Base-by-base conservation (phyloP, 2,113 vertebrate genomes). In the Myrmecobius fasciatus region DNA sequence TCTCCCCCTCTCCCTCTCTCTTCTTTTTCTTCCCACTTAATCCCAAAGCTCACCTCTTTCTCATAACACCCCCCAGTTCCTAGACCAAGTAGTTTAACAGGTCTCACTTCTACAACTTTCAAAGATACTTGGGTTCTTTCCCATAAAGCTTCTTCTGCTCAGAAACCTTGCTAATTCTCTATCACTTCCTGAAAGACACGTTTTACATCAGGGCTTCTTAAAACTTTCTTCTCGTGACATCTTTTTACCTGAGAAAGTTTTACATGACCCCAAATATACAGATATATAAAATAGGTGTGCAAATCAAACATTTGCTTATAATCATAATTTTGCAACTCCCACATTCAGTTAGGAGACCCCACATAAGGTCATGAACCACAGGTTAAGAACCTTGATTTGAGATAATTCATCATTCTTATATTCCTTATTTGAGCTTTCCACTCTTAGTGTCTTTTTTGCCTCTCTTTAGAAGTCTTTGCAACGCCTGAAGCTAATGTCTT, bases 331-430 rank as follows among this genome's bases (percentile, higher is more conserved):
- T 51, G 49, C 6, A 51, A 51, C 49, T 10, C 49, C 49, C 49
- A 51, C 49, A 51, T 51, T 51, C 49, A 51, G 49, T 51, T 51
- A 51, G 9, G 49, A 51, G 49, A 51, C 49, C 49, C 9, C 49
- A 51, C 49, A 51, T 51, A 51, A 51, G 49, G 49, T 51, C 49
- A 51, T 51, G 49, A 51, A 51, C 49, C 49, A 51, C 49, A 51
- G 49, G 49, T 51, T 51, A 51, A 51, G 49, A 10, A 51, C 49
- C 49, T 51, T 8, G 49, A 51, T 51, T 51, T 51, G 9, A 91
- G 95, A 94, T 28, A 26, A 94, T 96, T 47, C 91, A 93, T 96
- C 91, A 98, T 98, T 97, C 93, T 9, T 91, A 92, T 0, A 53
- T 4, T 90, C 24, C 20, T 89, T 92, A 94, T 92, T 93, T 96